Evolutionary conservation across 1,140 invertebrate species (phyloP), one percentile per base, ranked within the genome.

Genomic region (Pogonomyrmex barbatus): DNA sequence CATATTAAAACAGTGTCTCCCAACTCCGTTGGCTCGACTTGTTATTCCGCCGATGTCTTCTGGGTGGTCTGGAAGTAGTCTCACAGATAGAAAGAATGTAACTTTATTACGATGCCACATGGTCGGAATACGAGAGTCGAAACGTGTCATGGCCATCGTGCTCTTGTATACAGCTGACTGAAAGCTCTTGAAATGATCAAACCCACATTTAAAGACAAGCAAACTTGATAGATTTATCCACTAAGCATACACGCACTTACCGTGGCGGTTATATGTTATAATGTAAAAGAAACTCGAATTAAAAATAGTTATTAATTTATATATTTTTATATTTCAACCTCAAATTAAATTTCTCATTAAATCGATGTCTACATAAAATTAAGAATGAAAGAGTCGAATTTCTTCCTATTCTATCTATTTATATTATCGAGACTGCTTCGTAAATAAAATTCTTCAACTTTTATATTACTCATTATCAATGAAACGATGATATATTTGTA

Each of bases 41-140:
- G 45, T 79, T 65, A 79, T 70, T 56, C 65, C 50, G 50, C 10
- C 78, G 47, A 54, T 67, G 63, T 70, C 36, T 81, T 56, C 63
- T 81, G 78, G 78, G 63, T 81, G 78, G 78, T 81, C 63, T 6
- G 63, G 63, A 68, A 70, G 63, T 81, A 70, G 77, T 68, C 36
- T 81, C 63, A 56, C 78, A 81, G 67, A 81, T 70, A 81, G 78
- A 81, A 81, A 70, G 78, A 81, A 81, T 81, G 78, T 70, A 56
- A 81, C 78, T 81, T 81, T 70, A 81, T 81, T 81, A 81, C 63
- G 63, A 56, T 63, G 78, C 78, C 78, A 81, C 78, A 81, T 81
- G 78, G 63, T 63, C 36, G 63, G 78, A 81, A 56, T 81, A 81
- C 50, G 65, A 70, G 36, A 81, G 78, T 70, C 12, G 63, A 56